phyloP scores from a whole-genome alignment of 2,797 vertebrate genomes.

The Octomys mimax region DNA sequence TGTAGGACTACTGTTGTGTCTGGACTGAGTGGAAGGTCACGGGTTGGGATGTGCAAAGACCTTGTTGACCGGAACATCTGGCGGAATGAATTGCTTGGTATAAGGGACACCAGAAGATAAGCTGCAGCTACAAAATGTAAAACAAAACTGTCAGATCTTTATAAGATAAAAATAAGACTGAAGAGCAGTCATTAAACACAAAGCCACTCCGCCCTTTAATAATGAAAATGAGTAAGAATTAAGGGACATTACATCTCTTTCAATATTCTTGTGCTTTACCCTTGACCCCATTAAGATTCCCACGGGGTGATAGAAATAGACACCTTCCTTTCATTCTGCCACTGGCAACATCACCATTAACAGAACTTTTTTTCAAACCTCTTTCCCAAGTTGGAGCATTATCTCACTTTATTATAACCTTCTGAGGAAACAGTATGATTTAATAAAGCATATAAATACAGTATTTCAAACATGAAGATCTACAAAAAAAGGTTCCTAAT shows the following conservation, averaged over 20 bases:
- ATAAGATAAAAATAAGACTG: slow-evolving; percentile 74
- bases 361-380: slow-evolving; percentile 42
- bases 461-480: background rate
- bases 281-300: slow-evolving; percentile 34
- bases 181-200: slow-evolving; percentile 83
- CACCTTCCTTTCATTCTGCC: background rate
- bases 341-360: background rate
- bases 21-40: slow-evolving; percentile 97
- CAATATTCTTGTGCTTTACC: slow-evolving; percentile 63
- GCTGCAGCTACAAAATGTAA: slow-evolving; percentile 94
- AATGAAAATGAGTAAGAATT: slow-evolving; percentile 72
- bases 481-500: background rate
- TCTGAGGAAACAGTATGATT: slow-evolving; percentile 43
- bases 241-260: slow-evolving; percentile 67
- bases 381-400: slow-evolving; percentile 28
- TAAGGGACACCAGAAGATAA: slow-evolving; percentile 99
- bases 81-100: slow-evolving; percentile 99
- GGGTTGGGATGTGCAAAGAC: slow-evolving; percentile 97
- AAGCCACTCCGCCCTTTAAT: slow-evolving; percentile 75
- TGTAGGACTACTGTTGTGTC: slow-evolving; percentile 98
- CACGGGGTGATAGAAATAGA: slow-evolving; percentile 30
- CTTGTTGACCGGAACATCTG: slow-evolving; percentile 99
- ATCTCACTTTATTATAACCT: background rate
- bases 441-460: slow-evolving; percentile 17
- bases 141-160: slow-evolving; percentile 85